Base-by-base conservation (phyloP, 2,113 vertebrate species). In the Lophius piscatorius region DNA sequence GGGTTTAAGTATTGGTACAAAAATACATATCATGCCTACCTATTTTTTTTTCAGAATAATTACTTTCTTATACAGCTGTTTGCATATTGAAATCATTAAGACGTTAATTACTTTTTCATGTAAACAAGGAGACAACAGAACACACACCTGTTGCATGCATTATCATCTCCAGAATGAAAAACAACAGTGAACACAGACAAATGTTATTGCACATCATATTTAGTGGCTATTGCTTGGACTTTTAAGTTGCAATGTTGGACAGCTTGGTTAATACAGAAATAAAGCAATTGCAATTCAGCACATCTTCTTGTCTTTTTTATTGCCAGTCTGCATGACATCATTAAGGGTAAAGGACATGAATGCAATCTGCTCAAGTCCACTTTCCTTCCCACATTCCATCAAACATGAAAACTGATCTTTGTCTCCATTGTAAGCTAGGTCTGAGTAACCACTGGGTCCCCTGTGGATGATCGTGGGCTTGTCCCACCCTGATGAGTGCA, bases 381-480 rank as follows among this genome's bases (percentile, higher is more conserved):
- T 90, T 11, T 85, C 70, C 17, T 76, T 73, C 1, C 95, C 96
- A 9, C 95, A 89, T 78, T 99, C 97, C 68, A 95, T 92, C 70
- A 98, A 61, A 74, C 96, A 98, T 0, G 87, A 93, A 1, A 98
- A 95, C 5, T 80, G n/a, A 4, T 91, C 87, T 3, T 89, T 89
- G 26, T 93, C 91, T 0, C 91, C 91, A n/a, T 88, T 90, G 18
- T 84, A 82, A 0, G 89, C 90, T 80, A 99, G 82, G 86, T 99
- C 96, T 0, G 97, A 98, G 57, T 99, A 98, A 0, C 93, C 96
- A 0, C 93, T 92, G 0, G 96, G 94, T 0, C 97, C 96, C 0
- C 16, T 4, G 54, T 91, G 77, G 68, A 99, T 74, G 72, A 98
- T 69, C 92, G 90, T 92, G 0, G 93, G 96, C 0, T 0, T 39